Conservation (phyloP, 2,113 vertebrate species). For the Cygnus buccinator region DNA sequence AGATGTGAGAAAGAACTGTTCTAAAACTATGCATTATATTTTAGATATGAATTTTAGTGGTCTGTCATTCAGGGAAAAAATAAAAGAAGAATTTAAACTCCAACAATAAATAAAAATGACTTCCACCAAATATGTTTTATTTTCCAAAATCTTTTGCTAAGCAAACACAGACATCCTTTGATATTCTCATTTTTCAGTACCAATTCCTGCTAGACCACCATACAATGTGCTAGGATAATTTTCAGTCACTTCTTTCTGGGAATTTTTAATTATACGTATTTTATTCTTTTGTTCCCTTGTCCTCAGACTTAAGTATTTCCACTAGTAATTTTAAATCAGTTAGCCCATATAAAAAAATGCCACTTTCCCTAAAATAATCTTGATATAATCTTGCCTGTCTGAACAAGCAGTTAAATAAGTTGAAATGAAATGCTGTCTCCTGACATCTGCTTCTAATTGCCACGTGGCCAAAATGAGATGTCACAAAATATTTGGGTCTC, state of each 20-base stretch:
- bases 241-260: background rate
- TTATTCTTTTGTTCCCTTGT: background rate
- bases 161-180: background rate
- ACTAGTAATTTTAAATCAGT: background rate
- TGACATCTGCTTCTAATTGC: background rate
- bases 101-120: background rate
- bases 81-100: background rate
- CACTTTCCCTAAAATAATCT: background rate
- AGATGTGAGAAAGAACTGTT: background rate
- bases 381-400: background rate
- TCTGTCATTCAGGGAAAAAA: background rate
- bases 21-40: background rate
- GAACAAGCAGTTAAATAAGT: background rate
- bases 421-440: background rate
- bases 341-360: background rate
- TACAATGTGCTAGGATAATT: background rate
- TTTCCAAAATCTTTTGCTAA: slow-evolving; percentile 12
- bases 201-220: background rate
- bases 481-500: background rate
- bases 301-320: background rate
- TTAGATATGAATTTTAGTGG: background rate
- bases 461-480: background rate
- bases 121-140: background rate
- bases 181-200: background rate
- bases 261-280: background rate